Base-by-base conservation (phyloP, 2,113 vertebrate species). In the Piprites chloris region DNA sequence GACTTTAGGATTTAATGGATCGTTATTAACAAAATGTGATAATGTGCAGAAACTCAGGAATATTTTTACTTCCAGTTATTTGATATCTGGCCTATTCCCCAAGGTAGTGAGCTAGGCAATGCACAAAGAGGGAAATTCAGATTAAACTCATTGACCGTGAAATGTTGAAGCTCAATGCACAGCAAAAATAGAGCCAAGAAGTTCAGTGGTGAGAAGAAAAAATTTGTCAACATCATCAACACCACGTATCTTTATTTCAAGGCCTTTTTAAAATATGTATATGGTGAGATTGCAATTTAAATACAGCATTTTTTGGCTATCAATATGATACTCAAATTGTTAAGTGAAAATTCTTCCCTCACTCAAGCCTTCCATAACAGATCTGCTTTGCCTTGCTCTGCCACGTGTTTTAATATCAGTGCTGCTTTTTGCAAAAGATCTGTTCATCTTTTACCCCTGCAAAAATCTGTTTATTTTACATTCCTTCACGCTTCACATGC, bases 301-400 rank as follows among this genome's bases (percentile, higher is more conserved):
- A 19, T 39, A 32, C 61, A 81, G n/a, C 11, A 6, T 50, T 23
- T 44, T 50, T 50, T 63, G 8, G 14, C 37, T 50, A 23, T 82
- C 62, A 50, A 9, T 44, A 24, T 62, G 73, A 50, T 20, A 42
- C 18, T 28, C 22, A 41, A 20, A 55, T 63, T 75, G 21, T 75
- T 50, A 47, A 61, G 59, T 8, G 7, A 28, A 30, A 78, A 52
- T 61, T 85, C 27, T 73, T 72, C 10, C 11, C 39, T 9, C 4
- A 1, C 21, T 37, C 16, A 42, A 11, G 21, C 19, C n/a, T 81
- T 61, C 35, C 12, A 0, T 37, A 10, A 41, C 17, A n/a, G 16
- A 24, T 50, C 16, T 26, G 53, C 52, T 84, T 86, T 67, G 20
- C 26, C 26, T 68, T 65, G 24, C 46, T 67, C 41, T 76, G 37